Base-by-base conservation (phyloP, 2,797 vertebrate genomes). In the Gambusia yucatana region DNA sequence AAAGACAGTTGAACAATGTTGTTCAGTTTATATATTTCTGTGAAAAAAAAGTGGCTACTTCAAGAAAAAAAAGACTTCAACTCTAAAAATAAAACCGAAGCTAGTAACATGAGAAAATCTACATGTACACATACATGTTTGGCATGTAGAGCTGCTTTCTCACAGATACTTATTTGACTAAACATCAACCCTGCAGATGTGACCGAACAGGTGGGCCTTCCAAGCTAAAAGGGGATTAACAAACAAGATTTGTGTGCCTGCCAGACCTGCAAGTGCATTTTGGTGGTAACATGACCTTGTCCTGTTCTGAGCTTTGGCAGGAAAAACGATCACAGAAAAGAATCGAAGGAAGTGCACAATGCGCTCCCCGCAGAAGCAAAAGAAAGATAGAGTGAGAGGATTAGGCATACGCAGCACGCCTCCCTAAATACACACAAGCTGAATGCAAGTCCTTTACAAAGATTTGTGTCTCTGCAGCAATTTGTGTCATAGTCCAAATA, bases 321-420 rank as follows among this genome's bases (percentile, higher is more conserved):
- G 79, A 88, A 93, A 89, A 86, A 77, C 78, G 77, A 89, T 86
- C 77, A 4, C 81, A 73, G 73, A 81, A 87, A 91, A 91, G 89
- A 92, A 93, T 92, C 36, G 86, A 57, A 90, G 92, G 92, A 93
- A 92, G 82, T 87, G 41, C 84, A 93, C 86, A 87, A 89, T 85
- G 44, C 88, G 73, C 84, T 84, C 87, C 87, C 84, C 63, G 72
- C 80, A 82, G 73, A 61, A 44, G 90, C 80, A 83, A 76, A 55
- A 75, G 30, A 78, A 78, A 76, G 78, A 86, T 78, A 80, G 84
- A 82, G 84, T 85, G 82, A 91, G 76, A 83, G 82, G 89, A 89
- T 89, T 88, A 90, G 75, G 73, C 77, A 69, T 63, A 77, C 76
- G 81, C 83, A 80, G 74, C 30, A 73, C 81, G 78, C 87, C 82